Percentiles rank a stretch among this genome's conserved stretches.
phyloP scores from a whole-genome alignment of 2,888 invertebrate genomes.

The Achlya flavicornis region DNA sequence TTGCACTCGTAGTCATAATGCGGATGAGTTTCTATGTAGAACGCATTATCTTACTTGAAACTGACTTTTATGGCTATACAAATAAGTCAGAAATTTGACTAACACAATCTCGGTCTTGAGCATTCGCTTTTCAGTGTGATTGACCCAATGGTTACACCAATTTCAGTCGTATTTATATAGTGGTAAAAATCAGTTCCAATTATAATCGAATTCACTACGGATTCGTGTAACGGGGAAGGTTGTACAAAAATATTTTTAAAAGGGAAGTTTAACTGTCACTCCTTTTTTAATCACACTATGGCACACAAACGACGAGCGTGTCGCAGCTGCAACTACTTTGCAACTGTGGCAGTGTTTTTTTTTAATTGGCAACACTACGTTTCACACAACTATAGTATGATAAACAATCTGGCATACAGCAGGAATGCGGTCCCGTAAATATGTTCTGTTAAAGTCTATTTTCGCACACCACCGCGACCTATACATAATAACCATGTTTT shows the following conservation, averaged over 20 bases:
- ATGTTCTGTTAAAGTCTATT: conserved; percentile 1
- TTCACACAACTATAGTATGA: background rate
- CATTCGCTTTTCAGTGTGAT: background rate
- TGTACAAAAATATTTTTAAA: conserved; percentile 1
- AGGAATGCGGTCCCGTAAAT: background rate
- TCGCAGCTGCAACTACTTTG: background rate
- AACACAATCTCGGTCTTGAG: background rate
- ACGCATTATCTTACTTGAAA: background rate
- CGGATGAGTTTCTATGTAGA: background rate
- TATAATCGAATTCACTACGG: background rate
- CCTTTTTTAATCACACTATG: background rate
- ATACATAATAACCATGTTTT: too few relatives aligned
- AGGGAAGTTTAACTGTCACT: background rate
- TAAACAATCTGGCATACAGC: background rate
- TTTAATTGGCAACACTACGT: conserved; percentile 1
- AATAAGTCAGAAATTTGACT: background rate
- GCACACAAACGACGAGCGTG: background rate
- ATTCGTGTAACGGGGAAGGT: background rate
- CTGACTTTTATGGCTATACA: background rate
- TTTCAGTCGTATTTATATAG: background rate
- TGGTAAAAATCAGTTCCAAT: background rate
- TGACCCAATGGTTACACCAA: background rate
- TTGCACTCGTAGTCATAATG: background rate
- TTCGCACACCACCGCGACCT: background rate
- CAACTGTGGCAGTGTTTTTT: conserved; percentile 1